Conservation (phyloP, 2,113 vertebrate genomes). For the Thunnus maccoyii region DNA sequence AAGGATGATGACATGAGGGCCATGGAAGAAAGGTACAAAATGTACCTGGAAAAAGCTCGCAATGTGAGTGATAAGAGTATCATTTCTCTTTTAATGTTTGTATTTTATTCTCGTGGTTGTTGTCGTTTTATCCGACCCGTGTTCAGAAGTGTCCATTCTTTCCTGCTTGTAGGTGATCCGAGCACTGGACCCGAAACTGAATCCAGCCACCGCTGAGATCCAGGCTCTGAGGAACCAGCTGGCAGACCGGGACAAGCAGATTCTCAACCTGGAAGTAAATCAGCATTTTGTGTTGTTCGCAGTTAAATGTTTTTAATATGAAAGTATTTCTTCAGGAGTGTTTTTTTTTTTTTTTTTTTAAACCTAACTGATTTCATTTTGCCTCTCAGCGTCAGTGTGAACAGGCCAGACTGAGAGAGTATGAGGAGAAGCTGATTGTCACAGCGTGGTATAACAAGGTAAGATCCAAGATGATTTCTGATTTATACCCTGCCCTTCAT, state of each 20-base stretch:
- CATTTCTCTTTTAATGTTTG: background rate
- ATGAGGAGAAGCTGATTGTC: conserved; percentile 97
- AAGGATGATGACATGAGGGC: conserved; percentile 99
- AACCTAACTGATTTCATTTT: conserved; percentile 2
- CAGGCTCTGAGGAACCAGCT: conserved; percentile 92
- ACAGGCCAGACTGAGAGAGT: conserved; percentile 92
- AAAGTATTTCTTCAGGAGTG: background rate
- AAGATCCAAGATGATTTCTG: background rate
- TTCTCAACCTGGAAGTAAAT: conserved; percentile 91
- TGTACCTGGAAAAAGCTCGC: conserved; percentile 98
- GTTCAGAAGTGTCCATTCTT: background rate
- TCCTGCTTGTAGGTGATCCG: conserved; percentile 91
- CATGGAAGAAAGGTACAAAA: conserved; percentile 98
- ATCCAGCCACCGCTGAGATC: conserved; percentile 97
- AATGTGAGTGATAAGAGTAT: conserved; percentile 86
- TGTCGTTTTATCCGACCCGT: too few species aligned
- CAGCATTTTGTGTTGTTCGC: background rate
- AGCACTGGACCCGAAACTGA: conserved; percentile 96
- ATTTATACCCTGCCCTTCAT: background rate
- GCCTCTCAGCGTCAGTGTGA: conserved; percentile 90
- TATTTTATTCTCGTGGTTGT: background rate
- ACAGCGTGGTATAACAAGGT: conserved; percentile 99
- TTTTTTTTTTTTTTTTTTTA: background rate
- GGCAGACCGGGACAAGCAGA: conserved; percentile 91
- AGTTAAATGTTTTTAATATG: background rate